These are phyloP conservation scores for Volucella zonaria DNA, from an alignment of 2,888 invertebrate genomes.

Conservation along the genomic window DNA sequence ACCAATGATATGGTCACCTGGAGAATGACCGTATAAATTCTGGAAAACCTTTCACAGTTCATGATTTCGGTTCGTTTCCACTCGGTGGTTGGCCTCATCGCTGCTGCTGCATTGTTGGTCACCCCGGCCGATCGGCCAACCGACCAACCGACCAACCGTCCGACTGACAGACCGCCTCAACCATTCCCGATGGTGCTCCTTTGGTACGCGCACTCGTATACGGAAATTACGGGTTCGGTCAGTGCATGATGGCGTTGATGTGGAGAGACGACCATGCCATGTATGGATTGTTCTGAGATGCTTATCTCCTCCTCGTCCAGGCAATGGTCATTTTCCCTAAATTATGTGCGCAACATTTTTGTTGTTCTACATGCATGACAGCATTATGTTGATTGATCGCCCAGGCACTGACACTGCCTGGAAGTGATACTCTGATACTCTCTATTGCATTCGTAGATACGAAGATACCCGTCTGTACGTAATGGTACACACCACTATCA, in stretches of 20 bases:
- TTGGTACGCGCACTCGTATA: slow-evolving; percentile 41
- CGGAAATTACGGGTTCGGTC: slow-evolving; percentile 65
- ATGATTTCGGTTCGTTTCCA: slow-evolving; percentile 67
- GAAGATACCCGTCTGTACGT: no score
- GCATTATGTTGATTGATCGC: slow-evolving; percentile 73
- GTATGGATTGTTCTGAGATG: slow-evolving; percentile 67
- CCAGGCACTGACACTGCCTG: slow-evolving; percentile 63
- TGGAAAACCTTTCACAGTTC: slow-evolving; percentile 73
- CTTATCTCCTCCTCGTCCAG: slow-evolving; percentile 64
- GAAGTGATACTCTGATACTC: slow-evolving; percentile 18
- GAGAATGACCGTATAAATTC: slow-evolving; percentile 73
- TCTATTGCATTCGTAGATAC: no score
- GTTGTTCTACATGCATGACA: slow-evolving; percentile 74
- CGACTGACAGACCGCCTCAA: no score
- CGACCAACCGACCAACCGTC: no score
- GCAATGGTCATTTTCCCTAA: slow-evolving; percentile 72
- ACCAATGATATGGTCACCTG: slow-evolving; percentile 74
- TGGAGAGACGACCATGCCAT: slow-evolving; percentile 56
- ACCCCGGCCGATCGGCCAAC: slow-evolving; percentile 36
- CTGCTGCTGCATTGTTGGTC: slow-evolving; percentile 27
- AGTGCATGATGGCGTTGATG: slow-evolving; percentile 57
- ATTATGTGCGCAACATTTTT: slow-evolving; percentile 73
- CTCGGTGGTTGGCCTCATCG: slow-evolving; percentile 35
- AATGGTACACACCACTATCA: slow-evolving; percentile 32
- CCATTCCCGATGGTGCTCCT: slow-evolving; percentile 38